phyloP scores from a whole-genome alignment of 23 tunicate species.

The Halocynthia roretzi region DNA sequence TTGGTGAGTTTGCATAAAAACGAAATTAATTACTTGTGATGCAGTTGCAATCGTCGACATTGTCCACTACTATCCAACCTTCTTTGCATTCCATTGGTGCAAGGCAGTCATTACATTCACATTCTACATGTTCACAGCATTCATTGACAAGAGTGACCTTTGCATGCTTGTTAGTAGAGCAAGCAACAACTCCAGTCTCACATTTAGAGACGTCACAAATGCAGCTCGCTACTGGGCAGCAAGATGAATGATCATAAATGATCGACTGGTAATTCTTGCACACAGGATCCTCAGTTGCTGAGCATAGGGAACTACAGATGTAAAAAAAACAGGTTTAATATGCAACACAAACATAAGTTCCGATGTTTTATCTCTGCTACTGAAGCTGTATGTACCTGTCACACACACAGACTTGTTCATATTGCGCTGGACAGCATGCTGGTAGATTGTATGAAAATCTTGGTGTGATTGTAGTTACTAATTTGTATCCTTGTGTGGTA shows the following conservation, averaged over 20 bases:
- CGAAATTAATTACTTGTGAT: slow-evolving; percentile 39
- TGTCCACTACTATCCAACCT: slow-evolving; percentile 65
- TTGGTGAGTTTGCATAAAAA: not conserved
- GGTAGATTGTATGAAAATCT: slow-evolving; percentile 51
- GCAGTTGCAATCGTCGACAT: slow-evolving; percentile 80
- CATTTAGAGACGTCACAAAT: slow-evolving; percentile 64
- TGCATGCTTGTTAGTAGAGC: slow-evolving; percentile 58
- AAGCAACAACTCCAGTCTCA: slow-evolving; percentile 34
- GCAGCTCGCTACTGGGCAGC: slow-evolving; percentile 63
- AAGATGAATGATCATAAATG: slow-evolving; percentile 50
- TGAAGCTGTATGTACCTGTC: slow-evolving; percentile 48
- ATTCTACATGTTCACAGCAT: slow-evolving; percentile 70
- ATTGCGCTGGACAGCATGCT: slow-evolving; percentile 62
- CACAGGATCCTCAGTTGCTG: slow-evolving; percentile 39
- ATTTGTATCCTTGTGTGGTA: slow-evolving; percentile 49
- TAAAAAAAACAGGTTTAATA: not conserved
- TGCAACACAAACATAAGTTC: no score
- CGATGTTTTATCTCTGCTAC: no score
- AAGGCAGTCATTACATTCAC: slow-evolving; percentile 76
- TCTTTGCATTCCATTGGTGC: slow-evolving; percentile 65
- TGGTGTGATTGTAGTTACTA: slow-evolving; percentile 52
- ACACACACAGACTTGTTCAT: slow-evolving; percentile 84
- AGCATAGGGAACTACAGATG: slow-evolving; percentile 71
- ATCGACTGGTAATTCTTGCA: slow-evolving; percentile 61
- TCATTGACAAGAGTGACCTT: slow-evolving; percentile 38